A percentile compares a stretch with the other conserved stretches of the same genome.
Evolutionary conservation across 2,888 invertebrate genomes (phyloP).

Genomic region (Microctonus hyperodae): DNA sequence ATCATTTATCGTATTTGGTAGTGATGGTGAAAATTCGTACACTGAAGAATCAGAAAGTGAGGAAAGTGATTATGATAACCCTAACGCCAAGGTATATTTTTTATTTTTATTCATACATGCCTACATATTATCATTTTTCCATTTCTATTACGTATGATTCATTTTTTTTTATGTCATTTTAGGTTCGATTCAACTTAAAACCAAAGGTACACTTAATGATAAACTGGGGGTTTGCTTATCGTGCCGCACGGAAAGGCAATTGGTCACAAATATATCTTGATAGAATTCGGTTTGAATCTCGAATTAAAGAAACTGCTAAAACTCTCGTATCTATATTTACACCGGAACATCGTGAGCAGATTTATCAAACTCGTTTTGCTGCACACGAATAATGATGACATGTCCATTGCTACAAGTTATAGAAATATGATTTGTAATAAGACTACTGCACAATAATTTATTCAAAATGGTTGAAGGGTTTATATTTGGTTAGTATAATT

Average conservation of each 20-base stretch:
- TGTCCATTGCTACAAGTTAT: not conserved
- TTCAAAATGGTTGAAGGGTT: too few relatives aligned
- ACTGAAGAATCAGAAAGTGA: not conserved
- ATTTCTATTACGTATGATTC: not conserved
- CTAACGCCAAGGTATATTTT: not conserved
- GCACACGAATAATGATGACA: constrained; percentile 26
- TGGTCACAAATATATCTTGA: constrained; percentile 69
- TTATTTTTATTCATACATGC: not conserved
- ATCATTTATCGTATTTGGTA: too few relatives aligned
- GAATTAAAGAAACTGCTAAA: constrained; percentile 59
- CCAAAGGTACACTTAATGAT: constrained; percentile 65
- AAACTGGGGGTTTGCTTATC: constrained; percentile 67
- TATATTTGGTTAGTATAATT: not conserved
- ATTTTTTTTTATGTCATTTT: not conserved
- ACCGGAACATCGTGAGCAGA: constrained; percentile 60
- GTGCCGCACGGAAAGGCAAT: constrained; percentile 66
- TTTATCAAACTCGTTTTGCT: constrained; percentile 63
- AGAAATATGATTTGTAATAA: not conserved
- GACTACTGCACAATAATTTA: not conserved
- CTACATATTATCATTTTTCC: not conserved
- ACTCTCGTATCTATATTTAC: constrained; percentile 62
- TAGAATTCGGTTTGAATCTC: constrained; percentile 63
- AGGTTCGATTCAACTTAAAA: constrained; percentile 66
- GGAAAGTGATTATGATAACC: not conserved
- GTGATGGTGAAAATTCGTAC: constrained; percentile 20